Conservation (phyloP, 2,797 vertebrate species). For the Xiphophorus birchmanni region DNA sequence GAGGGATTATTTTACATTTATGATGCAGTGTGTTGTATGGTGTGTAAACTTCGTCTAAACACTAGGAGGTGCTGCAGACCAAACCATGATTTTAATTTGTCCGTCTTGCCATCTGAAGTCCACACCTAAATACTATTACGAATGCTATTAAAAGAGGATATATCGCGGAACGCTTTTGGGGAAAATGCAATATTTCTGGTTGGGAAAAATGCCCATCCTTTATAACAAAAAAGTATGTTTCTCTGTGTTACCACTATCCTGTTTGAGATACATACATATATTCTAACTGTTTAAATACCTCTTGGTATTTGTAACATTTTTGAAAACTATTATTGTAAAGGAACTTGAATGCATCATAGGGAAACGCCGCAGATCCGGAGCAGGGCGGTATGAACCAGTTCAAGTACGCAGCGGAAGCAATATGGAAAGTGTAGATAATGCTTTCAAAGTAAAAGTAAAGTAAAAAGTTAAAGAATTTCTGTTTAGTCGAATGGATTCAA, state of each 20-base stretch:
- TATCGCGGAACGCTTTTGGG: background rate
- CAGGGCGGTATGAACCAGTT: conserved; percentile 64
- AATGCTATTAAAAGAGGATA: background rate
- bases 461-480: conserved; percentile 33
- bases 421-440: accelerated
- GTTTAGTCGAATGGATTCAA: background rate
- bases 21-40: background rate
- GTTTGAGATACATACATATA: background rate
- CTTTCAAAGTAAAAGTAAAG: conserved; percentile 44
- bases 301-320: background rate
- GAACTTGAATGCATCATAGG: background rate
- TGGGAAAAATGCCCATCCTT: background rate
- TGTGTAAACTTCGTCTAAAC: conserved; percentile 37
- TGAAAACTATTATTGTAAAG: accelerated
- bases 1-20: background rate
- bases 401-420: background rate
- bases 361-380: conserved; percentile 32
- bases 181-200: background rate
- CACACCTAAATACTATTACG: background rate
- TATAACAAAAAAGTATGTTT: background rate
- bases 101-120: background rate
- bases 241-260: background rate
- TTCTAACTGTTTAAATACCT: background rate
- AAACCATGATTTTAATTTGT: background rate
- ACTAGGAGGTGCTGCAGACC: conserved; percentile 45